A percentile compares a stretch with the other conserved stretches of the same genome.
phyloP scores from a whole-genome alignment of 2,888 invertebrate species.

The Sphecodes monilicornis region DNA sequence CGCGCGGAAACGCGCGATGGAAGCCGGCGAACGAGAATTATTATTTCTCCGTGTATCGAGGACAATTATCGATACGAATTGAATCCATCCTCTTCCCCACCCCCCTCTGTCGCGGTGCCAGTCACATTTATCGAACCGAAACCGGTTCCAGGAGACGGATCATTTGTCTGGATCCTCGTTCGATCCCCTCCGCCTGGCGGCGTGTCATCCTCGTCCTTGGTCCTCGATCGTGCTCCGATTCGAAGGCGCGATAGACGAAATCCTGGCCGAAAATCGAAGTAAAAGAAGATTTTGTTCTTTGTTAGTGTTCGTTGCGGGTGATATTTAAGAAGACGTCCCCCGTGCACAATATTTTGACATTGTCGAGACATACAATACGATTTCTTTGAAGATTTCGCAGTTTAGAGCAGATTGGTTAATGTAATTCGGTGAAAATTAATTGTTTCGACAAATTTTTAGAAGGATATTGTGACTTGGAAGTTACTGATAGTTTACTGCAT shows the following conservation, averaged over 20 bases:
- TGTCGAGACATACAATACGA: not conserved
- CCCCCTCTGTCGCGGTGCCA: conserved; percentile 15
- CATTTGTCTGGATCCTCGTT: conserved; percentile 71
- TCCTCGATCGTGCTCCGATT: conserved; percentile 61
- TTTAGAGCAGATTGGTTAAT: no score
- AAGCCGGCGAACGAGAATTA: conserved; percentile 35
- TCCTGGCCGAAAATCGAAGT: not conserved
- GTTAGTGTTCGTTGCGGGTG: not conserved
- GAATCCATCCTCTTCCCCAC: conserved; percentile 15
- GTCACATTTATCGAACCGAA: conserved; percentile 63
- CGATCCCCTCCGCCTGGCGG: conserved; percentile 51
- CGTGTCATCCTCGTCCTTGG: conserved; percentile 70
- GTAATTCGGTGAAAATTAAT: no score
- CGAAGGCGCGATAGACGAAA: not conserved
- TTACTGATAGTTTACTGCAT: no score
- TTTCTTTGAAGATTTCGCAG: no score
- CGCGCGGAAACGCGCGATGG: not conserved
- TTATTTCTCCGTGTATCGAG: conserved; percentile 50
- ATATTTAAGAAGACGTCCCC: not conserved
- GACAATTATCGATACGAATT: conserved; percentile 63
- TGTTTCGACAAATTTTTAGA: no score
- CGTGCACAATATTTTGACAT: not conserved
- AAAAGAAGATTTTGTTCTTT: not conserved
- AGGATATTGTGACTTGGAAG: no score
- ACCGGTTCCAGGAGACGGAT: conserved; percentile 72